phyloP scores from a whole-genome alignment of 2,888 invertebrate genomes.

The Tetropium fuscum region DNA sequence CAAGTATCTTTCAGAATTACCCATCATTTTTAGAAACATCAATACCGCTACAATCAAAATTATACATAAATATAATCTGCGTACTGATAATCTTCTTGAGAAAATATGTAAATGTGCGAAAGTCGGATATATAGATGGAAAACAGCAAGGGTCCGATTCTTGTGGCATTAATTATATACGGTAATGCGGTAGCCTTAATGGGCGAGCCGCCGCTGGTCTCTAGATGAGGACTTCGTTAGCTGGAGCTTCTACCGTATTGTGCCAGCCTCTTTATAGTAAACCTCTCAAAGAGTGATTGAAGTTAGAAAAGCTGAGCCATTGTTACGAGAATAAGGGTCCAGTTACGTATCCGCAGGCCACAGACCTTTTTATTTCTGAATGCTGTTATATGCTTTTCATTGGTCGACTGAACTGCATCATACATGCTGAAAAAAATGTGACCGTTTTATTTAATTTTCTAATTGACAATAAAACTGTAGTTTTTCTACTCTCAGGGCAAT shows the following conservation, averaged over 20 bases:
- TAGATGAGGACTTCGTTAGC: conserved; percentile 35
- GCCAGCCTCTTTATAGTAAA: conserved; percentile 31
- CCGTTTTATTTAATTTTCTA: too few species aligned
- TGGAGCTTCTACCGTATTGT: conserved; percentile 41
- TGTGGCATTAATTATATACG: neutral
- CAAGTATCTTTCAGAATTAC: too few species aligned
- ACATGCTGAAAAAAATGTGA: too few species aligned
- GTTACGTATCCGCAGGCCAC: conserved; percentile 22
- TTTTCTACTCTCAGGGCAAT: too few species aligned
- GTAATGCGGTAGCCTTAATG: neutral
- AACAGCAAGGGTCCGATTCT: neutral
- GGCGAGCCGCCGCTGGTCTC: conserved; percentile 14
- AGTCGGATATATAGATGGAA: neutral
- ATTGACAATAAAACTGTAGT: too few species aligned
- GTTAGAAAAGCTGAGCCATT: conserved; percentile 38
- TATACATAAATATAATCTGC: too few species aligned
- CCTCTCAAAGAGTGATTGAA: conserved; percentile 37
- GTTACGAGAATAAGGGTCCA: conserved; percentile 32
- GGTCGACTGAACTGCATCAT: neutral
- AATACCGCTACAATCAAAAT: too few species aligned
- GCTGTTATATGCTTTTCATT: conserved; percentile 9
- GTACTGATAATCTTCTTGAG: too few species aligned
- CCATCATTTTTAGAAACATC: too few species aligned
- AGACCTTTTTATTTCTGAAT: conserved; percentile 22
- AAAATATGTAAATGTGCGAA: too few species aligned